Percentiles rank a stretch among this genome's conserved stretches.
Conservation (phyloP, 2,113 vertebrate genomes). For the Solea senegalensis region DNA sequence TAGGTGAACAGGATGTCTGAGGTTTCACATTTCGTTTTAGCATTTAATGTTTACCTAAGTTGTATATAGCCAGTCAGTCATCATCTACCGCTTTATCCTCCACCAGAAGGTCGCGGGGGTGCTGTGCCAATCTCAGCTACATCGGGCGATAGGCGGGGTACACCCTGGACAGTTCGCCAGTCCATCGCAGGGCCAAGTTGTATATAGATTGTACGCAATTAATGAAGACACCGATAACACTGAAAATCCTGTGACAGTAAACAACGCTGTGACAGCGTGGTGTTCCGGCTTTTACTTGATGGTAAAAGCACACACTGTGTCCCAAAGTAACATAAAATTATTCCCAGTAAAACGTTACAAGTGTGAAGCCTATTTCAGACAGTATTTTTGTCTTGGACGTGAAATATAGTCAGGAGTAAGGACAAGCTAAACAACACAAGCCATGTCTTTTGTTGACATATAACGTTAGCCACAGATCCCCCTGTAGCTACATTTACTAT, state of each 20-base stretch:
- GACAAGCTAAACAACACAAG: not conserved
- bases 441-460: constrained; percentile 63
- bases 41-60: too few species aligned
- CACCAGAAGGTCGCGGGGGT: too few species aligned
- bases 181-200: too few species aligned
- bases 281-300: not conserved
- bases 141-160: too few species aligned
- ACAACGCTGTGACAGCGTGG: not conserved
- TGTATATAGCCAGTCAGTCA: too few species aligned
- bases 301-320: not conserved
- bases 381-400: not conserved
- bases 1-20: not conserved
- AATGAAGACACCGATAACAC: too few species aligned
- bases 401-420: not conserved
- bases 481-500: not conserved
- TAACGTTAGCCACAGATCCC: not conserved
- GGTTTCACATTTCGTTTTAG: not conserved
- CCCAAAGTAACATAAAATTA: not conserved
- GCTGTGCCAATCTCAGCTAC: too few species aligned
- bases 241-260: not conserved
- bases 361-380: not conserved
- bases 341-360: not conserved
- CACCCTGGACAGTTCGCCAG: too few species aligned
- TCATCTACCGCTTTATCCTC: too few species aligned
- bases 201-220: too few species aligned